A percentile compares a stretch with the other conserved stretches of the same genome.
Conservation (phyloP, 2,888 invertebrate genomes). For the Archips crataeganus region DNA sequence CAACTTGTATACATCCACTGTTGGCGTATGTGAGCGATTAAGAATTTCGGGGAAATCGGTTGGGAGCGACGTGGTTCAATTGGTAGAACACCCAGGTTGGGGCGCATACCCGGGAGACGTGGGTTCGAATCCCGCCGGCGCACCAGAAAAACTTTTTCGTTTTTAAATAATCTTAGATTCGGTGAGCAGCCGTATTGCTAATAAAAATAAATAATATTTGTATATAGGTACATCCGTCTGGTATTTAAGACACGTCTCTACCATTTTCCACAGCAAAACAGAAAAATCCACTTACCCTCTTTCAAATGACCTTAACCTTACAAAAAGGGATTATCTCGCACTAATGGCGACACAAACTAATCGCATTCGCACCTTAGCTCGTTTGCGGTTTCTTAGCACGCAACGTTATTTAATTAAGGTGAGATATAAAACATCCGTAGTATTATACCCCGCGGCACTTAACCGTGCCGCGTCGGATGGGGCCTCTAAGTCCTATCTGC, state of each 20-base stretch:
- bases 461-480: conserved; percentile 10
- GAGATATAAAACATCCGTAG: conserved; percentile 70
- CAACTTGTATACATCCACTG: too few relatives aligned
- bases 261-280: not conserved
- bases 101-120: too few relatives aligned
- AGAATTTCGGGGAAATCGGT: too few relatives aligned
- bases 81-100: too few relatives aligned
- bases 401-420: conserved; percentile 79
- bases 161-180: too few relatives aligned
- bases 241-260: not conserved
- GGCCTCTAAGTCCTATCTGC: not conserved
- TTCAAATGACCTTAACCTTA: not conserved
- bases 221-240: too few relatives aligned
- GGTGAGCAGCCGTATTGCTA: too few relatives aligned
- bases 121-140: too few relatives aligned
- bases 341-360: conserved; percentile 29
- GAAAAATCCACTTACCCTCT: not conserved
- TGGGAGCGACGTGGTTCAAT: too few relatives aligned
- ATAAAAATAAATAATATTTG: too few relatives aligned
- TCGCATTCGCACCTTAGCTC: conserved; percentile 50
- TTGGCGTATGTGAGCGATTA: too few relatives aligned
- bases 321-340: not conserved
- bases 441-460: conserved; percentile 64
- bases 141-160: too few relatives aligned
- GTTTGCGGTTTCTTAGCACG: conserved; percentile 70